phyloP scores from a whole-genome alignment of 2,113 vertebrate species.

The Sinocyclocheilus rhinocerous region DNA sequence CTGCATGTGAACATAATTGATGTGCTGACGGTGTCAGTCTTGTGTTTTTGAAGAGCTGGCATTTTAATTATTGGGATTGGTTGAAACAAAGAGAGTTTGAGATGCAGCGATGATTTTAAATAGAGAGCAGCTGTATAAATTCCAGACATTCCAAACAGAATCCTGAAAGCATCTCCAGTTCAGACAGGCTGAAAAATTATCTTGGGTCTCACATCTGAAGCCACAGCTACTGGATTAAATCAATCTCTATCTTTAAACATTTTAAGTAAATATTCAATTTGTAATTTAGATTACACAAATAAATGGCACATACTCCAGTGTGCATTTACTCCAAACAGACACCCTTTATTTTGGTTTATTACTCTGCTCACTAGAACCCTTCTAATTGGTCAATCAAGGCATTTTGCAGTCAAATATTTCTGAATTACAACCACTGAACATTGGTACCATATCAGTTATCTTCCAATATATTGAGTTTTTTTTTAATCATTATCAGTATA shows the following conservation, averaged over 20 bases:
- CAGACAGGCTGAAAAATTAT: background rate
- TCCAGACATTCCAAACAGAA: slow-evolving; percentile 45
- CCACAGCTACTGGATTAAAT: background rate
- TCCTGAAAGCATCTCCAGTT: slow-evolving; percentile 44
- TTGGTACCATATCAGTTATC: background rate
- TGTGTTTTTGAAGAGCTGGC: background rate
- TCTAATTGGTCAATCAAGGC: background rate
- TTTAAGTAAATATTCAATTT: background rate
- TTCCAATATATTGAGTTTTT: background rate
- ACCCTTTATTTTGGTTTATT: background rate
- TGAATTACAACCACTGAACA: background rate
- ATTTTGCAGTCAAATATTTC: background rate
- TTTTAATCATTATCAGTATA: too few relatives aligned
- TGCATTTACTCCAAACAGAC: background rate
- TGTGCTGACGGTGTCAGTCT: background rate
- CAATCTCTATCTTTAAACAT: background rate
- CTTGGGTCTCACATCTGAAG: background rate
- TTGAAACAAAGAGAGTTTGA: background rate
- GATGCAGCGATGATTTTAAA: background rate
- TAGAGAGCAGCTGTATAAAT: slow-evolving; percentile 43
- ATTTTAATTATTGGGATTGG: background rate
- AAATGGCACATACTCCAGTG: background rate
- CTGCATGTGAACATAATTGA: background rate
- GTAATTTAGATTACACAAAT: too few relatives aligned
- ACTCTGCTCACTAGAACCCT: background rate